Percentiles rank a stretch among this genome's conserved stretches.
Evolutionary conservation across 2,113 vertebrate species (phyloP).

Genomic region (Pangasianodon hypophthalmus): DNA sequence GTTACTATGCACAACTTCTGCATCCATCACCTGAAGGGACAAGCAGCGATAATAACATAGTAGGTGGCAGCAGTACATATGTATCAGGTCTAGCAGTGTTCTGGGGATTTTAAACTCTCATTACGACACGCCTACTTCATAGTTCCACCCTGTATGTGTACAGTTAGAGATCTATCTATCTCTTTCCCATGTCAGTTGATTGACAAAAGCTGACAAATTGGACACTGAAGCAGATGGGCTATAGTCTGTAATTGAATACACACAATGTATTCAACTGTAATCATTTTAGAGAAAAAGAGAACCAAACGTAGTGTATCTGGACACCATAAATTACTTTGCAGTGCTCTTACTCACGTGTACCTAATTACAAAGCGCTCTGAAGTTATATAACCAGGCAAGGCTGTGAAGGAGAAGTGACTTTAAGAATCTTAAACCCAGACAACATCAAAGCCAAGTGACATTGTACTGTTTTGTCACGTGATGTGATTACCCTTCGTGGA

Average conservation of each 20-base stretch:
- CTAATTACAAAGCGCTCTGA: conserved; percentile 40
- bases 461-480: conserved; percentile 47
- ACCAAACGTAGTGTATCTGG: not conserved
- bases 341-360: conserved; percentile 3
- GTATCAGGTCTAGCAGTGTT: not conserved
- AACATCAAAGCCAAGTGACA: conserved; percentile 65
- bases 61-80: not conserved
- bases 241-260: not conserved
- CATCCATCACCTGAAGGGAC: not conserved
- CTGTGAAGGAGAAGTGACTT: conserved; percentile 57
- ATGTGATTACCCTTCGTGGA: conserved; percentile 28
- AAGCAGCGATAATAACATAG: too few species aligned
- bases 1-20: not conserved
- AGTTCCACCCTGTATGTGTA: not conserved
- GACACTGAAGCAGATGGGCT: not conserved
- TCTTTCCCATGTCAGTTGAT: not conserved
- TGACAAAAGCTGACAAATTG: not conserved
- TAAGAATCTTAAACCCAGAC: conserved; percentile 70
- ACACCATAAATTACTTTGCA: not conserved
- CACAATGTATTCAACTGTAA: not conserved
- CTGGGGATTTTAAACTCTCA: not conserved
- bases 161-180: not conserved
- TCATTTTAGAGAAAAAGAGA: not conserved
- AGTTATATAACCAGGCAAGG: conserved; percentile 68
- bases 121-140: not conserved